Evolutionary conservation across 2,888 invertebrate genomes (phyloP).

Genomic region (Dioctria linearis): DNA sequence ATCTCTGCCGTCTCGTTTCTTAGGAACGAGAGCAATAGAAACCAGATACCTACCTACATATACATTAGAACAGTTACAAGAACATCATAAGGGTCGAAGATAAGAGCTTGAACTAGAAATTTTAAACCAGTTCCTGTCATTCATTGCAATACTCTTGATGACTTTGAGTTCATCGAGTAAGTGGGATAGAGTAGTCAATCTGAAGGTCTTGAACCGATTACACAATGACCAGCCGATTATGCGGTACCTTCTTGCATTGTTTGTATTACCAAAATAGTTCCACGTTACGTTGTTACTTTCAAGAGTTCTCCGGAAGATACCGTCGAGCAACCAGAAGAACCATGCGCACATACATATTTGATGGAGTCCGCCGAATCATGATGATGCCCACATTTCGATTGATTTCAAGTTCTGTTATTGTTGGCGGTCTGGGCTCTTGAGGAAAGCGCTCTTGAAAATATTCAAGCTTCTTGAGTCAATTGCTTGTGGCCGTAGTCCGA

Average conservation of each 20-base stretch:
- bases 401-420: conserved; percentile 52
- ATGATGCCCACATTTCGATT: conserved; percentile 53
- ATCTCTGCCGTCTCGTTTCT: background rate
- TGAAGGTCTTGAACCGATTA: conserved; percentile 55
- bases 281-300: conserved; percentile 50
- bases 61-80: background rate
- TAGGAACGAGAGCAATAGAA: conserved; percentile 34
- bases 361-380: conserved; percentile 49
- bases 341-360: background rate
- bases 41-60: background rate
- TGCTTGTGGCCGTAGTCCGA: conserved; percentile 47
- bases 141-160: conserved; percentile 20
- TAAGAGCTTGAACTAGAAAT: conserved; percentile 48
- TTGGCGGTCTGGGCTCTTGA: conserved; percentile 41
- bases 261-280: conserved; percentile 52
- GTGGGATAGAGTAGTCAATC: conserved; percentile 44
- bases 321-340: background rate
- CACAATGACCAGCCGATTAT: conserved; percentile 48
- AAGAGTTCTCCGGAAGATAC: conserved; percentile 30
- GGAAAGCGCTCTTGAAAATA: conserved; percentile 33
- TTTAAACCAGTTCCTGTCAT: conserved; percentile 51
- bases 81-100: background rate
- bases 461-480: conserved; percentile 42
- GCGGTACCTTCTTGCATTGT: conserved; percentile 38
- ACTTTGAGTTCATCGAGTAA: conserved; percentile 26